phyloP scores from a whole-genome alignment of 2,888 invertebrate species.

The Melieria crassipennis region DNA sequence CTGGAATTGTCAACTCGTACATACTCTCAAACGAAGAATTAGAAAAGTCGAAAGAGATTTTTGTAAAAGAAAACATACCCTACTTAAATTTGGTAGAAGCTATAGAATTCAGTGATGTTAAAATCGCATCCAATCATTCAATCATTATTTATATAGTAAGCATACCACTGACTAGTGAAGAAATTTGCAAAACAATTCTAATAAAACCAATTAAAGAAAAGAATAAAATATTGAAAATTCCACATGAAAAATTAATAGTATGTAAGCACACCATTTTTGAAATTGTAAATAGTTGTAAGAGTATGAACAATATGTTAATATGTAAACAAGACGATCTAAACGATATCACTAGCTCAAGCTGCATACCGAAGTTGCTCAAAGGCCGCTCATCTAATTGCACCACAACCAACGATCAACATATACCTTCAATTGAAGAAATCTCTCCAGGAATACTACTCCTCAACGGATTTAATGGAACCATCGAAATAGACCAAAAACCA shows the following conservation, averaged over 20 bases:
- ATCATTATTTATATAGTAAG: too few species aligned
- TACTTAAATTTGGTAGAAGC: too few species aligned
- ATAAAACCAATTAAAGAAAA: constrained; percentile 39
- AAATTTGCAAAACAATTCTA: constrained; percentile 32
- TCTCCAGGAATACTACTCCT: neutral
- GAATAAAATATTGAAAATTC: constrained; percentile 31
- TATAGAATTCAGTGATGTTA: too few species aligned
- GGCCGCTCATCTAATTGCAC: neutral
- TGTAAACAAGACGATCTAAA: constrained; percentile 1
- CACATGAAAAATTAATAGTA: constrained; percentile 20
- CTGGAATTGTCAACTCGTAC: too few species aligned
- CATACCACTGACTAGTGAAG: too few species aligned
- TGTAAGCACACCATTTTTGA: constrained; percentile 22
- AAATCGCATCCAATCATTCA: too few species aligned
- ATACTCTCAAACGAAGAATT: too few species aligned
- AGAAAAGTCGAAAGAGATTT: too few species aligned
- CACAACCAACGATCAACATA: too few species aligned
- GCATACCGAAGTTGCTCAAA: neutral
- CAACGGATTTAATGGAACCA: neutral
- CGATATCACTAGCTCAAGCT: neutral
- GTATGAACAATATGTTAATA: neutral
- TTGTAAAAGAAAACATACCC: too few species aligned
- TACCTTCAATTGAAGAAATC: neutral
- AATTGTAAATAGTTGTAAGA: constrained; percentile 33
- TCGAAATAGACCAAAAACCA: neutral